phyloP scores from a whole-genome alignment of 2,113 vertebrate species.

The Crotophaga sulcirostris region DNA sequence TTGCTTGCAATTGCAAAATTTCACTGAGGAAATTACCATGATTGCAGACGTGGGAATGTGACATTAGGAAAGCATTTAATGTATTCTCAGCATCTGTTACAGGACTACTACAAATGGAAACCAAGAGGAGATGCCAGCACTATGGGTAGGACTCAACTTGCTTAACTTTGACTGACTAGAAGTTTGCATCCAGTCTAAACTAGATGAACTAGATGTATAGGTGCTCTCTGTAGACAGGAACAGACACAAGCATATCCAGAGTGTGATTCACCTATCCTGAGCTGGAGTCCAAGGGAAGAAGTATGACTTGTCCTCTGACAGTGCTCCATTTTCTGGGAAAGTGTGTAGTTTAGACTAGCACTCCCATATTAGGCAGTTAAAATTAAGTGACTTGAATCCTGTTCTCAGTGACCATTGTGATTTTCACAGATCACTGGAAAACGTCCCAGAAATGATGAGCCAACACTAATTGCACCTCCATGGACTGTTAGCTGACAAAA shows the following conservation, averaged over 20 bases:
- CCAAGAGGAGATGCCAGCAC: constrained; percentile 28
- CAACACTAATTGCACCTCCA: neutral
- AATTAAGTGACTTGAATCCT: neutral
- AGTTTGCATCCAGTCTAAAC: neutral
- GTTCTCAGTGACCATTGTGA: neutral
- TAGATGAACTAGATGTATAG: neutral
- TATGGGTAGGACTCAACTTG: neutral
- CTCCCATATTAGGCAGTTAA: neutral
- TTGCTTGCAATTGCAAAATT: constrained; percentile 43
- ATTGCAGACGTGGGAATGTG: constrained; percentile 61
- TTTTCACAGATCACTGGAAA: neutral
- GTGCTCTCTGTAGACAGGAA: neutral
- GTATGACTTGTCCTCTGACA: neutral
- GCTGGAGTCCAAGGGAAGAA: neutral
- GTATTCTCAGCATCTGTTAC: constrained; percentile 58
- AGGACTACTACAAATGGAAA: constrained; percentile 48
- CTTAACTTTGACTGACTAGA: neutral
- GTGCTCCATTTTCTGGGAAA: neutral
- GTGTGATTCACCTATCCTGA: neutral
- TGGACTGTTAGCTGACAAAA: neutral
- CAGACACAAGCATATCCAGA: neutral
- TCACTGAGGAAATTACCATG: constrained; percentile 33
- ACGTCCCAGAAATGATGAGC: neutral
- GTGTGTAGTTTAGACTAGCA: neutral
- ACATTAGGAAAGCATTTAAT: constrained; percentile 63